These are phyloP conservation scores for Yasuhikotakia modesta DNA, from an alignment of 2,797 vertebrate species.

Conservation along the genomic window DNA sequence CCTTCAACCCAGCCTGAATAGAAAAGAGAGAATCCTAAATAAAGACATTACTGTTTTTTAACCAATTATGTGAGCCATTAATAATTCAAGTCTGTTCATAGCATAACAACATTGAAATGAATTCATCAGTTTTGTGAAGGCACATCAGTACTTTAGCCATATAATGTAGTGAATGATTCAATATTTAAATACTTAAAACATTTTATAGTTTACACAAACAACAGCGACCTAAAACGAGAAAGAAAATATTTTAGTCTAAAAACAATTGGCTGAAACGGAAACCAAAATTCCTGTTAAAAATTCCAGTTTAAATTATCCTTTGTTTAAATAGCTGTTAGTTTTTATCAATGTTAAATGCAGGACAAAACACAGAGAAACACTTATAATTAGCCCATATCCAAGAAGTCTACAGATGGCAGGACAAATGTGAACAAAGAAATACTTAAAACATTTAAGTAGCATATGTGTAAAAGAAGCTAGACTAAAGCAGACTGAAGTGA, in stretches of 20 bases:
- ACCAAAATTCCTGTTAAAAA: neutral
- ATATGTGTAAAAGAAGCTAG: too few relatives aligned
- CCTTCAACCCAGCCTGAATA: conserved; percentile 90
- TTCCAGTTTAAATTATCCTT: too few relatives aligned
- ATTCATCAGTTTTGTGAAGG: too few relatives aligned
- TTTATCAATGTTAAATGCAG: neutral
- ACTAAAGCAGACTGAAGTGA: neutral
- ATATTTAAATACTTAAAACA: too few relatives aligned
- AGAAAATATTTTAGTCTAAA: too few relatives aligned
- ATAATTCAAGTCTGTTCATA: neutral
- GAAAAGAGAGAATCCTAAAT: neutral
- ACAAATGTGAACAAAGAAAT: neutral
- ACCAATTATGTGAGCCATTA: neutral
- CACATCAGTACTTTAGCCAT: too few relatives aligned
- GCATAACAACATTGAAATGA: neutral
- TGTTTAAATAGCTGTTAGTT: too few relatives aligned
- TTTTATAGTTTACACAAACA: too few relatives aligned
- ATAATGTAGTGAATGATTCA: too few relatives aligned
- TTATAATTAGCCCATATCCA: neutral
- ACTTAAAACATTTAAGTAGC: neutral
- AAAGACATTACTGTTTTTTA: too few relatives aligned
- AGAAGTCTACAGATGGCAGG: neutral
- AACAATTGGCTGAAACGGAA: neutral
- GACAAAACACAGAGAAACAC: neutral
- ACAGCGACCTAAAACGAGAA: too few relatives aligned